A percentile compares a stretch with the other conserved stretches of the same genome.
phyloP scores from a whole-genome alignment of 2,113 vertebrate genomes.

The Forbesichthys agassizii region DNA sequence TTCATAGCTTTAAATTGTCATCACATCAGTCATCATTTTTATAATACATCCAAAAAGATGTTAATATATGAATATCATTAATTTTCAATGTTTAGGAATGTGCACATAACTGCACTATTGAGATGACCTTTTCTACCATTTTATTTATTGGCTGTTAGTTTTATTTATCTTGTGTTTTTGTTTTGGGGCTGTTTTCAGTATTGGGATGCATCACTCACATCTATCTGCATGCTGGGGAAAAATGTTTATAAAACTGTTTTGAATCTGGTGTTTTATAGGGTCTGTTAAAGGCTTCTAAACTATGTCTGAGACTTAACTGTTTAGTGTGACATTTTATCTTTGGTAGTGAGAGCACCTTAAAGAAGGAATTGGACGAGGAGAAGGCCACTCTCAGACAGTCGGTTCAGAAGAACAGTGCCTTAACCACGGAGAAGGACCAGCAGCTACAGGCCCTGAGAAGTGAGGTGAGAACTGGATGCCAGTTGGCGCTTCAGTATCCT shows the following conservation, averaged over 20 bases:
- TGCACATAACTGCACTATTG: no score
- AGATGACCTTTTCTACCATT: no score
- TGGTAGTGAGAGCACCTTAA: conserved; percentile 83
- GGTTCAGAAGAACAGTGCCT: conserved; percentile 88
- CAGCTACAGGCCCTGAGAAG: conserved; percentile 86
- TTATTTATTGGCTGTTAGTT: no score
- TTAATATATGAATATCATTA: neutral
- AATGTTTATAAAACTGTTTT: no score
- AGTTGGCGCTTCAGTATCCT: neutral
- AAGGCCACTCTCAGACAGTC: conserved; percentile 87
- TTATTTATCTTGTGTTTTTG: no score
- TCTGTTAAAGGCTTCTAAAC: no score
- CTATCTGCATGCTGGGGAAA: no score
- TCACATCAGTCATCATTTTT: conserved; percentile 10
- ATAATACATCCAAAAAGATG: neutral
- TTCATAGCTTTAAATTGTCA: conserved; percentile 67
- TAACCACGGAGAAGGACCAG: conserved; percentile 89
- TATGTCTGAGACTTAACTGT: neutral
- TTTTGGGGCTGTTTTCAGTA: no score
- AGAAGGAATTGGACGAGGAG: conserved; percentile 86
- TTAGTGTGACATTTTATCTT: conserved; percentile 18
- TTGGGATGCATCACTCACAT: no score
- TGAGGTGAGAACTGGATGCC: conserved; percentile 75
- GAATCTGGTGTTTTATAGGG: no score
- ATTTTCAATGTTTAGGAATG: no score